Evolutionary conservation across 2,888 invertebrate genomes (phyloP), one percentile per base, ranked within the genome.

Genomic region (Stegana nigrithorax): DNA sequence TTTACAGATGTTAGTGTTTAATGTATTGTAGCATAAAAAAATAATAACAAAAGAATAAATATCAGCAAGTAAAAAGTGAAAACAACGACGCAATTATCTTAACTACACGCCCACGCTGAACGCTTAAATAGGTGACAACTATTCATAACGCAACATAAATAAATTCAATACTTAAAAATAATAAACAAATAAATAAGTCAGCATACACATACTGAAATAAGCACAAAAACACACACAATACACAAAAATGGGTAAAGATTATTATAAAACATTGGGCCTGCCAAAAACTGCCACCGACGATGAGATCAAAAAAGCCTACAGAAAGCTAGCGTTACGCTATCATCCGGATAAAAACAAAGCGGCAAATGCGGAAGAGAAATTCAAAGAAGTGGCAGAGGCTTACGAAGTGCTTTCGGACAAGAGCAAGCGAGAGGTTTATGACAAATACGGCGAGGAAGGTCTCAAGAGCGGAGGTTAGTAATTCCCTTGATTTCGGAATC

Each of bases 301-400:
- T 80, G 98, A 98, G 85, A 96, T 99, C 81, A 97, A 97, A 86
- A 98, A 97, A 84, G 96, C 97, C 4, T 98, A 98, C 85, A 90
- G 97, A 75, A 95, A 98, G 87, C 88, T 98, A 86, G 99, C 99
- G 17, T 87, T 99, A 64, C 97, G 97, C 84, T 99, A 95, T 87
- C 99, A 99, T 87, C 99, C 99, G 25, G 99, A 99, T 85, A 99
- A 99, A 86, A 99, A 99, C 86, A 97, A 97, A 88, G 89, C 93
- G 1, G 87, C 96, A 17, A 96, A 95, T 66, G 98, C 98, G 0
- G 98, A 98, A 85, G 97, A 97, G 80, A 92, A 93, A 79, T 98
- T 98, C 85, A 98, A 96, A 84, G 94, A 98, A 86, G 93, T 98
- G 2, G 98, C 98, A 0, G 99, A 99, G 86, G 99, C 99, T 0